Evolutionary conservation across 92 coral and sea anemone species (phyloP).

Genomic region (Chrysogorgia sp.): DNA sequence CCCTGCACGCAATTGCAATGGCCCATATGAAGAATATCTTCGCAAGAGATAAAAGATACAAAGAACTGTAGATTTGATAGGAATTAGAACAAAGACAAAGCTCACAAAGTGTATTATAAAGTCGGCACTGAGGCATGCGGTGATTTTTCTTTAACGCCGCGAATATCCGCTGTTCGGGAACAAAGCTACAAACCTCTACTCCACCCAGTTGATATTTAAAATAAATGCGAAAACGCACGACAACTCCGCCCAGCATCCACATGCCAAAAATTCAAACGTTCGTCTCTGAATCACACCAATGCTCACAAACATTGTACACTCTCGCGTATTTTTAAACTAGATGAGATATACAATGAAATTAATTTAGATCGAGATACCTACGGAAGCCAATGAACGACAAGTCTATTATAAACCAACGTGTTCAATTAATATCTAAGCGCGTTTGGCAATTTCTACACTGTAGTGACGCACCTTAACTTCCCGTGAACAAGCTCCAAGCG

Average conservation of each 20-base stretch:
- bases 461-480: conserved; percentile 68
- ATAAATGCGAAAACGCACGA: neutral
- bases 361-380: too few relatives aligned
- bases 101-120: neutral
- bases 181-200: neutral
- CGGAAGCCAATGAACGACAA: neutral
- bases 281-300: neutral
- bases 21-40: conserved; percentile 1
- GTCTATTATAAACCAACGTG: neutral
- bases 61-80: neutral
- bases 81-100: conserved; percentile 17
- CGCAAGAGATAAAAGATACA: neutral
- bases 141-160: too few relatives aligned
- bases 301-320: too few relatives aligned
- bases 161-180: too few relatives aligned
- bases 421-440: neutral
- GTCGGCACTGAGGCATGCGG: neutral
- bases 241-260: conserved; percentile 21
- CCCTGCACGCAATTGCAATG: neutral
- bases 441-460: neutral
- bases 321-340: too few relatives aligned
- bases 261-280: neutral
- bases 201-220: neutral
- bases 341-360: too few relatives aligned
- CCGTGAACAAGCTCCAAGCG: conserved; percentile 89